Evolutionary conservation across 2,113 vertebrate genomes (phyloP), one percentile per base, ranked within the genome.

Genomic region (Melanotaenia duboulayi): DNA sequence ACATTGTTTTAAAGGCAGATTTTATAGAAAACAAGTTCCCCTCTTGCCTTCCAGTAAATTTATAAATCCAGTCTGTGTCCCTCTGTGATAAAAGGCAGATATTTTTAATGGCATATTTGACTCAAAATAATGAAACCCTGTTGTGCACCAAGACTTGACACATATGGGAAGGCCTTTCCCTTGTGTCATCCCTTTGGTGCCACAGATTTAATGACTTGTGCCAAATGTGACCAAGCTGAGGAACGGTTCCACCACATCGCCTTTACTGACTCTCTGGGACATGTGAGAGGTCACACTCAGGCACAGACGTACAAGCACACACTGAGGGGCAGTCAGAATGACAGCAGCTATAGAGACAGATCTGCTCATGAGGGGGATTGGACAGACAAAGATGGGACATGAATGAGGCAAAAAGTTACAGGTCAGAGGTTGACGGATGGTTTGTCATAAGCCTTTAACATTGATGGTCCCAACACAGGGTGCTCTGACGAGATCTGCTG

Each of bases 191-290:
- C 61, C 28, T n/a, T 65, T 56, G 11, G 62, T 67, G 57, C 55
- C 69, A 54, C 58, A 59, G 88, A 69, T 82, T 91, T 92, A 94
- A 93, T 93, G 92, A 90, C 86, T 94, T 92, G 81, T 92, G 87
- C 92, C 86, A 92, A 86, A 91, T 90, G 19, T 55, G 89, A 59
- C 32, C 87, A 86, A 85, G 71, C 93, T 86, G 74, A 66, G 76
- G 83, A 89, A 81, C 67, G 23, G 84, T 92, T 83, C 63, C 86
- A 84, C 86, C 82, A 83, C 86, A 71, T 78, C 75, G 86, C 89
- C 87, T 91, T 89, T 89, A 94, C 72, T 20, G 75, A 76, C 85
- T 84, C 70, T 50, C 7, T 66, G 89, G 81, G 76, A 72, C 74
- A 80, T 35, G 44, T 76, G 68, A 69, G 74, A 85, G 54, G 83